Percentiles rank a stretch among this genome's conserved stretches.
Evolutionary conservation across 23 tunicate genomes (phyloP).

Genomic region (Trididemnum miniatum): DNA sequence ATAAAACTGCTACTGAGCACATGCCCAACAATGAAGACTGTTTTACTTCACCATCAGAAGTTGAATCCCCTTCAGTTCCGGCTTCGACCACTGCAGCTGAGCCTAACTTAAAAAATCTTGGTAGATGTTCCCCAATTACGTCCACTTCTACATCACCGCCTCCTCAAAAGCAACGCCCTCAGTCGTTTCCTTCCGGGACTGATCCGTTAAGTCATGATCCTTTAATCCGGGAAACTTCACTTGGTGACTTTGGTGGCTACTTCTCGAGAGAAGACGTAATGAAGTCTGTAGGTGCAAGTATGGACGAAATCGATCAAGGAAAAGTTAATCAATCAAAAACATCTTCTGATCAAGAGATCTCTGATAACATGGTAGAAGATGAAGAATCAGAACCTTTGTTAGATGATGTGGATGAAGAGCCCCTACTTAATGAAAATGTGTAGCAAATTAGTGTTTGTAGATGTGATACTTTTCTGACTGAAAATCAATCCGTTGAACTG

Average conservation of each 20-base stretch:
- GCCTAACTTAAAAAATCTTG: not conserved
- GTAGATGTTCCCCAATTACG: not conserved
- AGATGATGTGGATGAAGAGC: not conserved
- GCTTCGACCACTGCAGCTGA: not conserved
- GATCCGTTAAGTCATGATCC: not conserved
- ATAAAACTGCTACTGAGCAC: no score
- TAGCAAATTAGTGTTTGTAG: no score
- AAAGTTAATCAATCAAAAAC: not conserved
- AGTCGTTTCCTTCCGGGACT: not conserved
- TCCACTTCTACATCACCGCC: not conserved
- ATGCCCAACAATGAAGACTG: not conserved
- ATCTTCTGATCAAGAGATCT: not conserved
- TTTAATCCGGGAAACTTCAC: slow-evolving; percentile 34
- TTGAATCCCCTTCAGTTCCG: not conserved
- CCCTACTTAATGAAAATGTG: not conserved
- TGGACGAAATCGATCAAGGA: not conserved
- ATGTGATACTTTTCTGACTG: no score
- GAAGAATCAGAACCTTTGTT: not conserved
- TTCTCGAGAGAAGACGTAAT: slow-evolving; percentile 27
- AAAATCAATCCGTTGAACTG: no score
- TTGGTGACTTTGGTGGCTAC: slow-evolving; percentile 63
- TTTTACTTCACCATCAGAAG: slow-evolving; percentile 9
- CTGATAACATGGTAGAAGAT: not conserved
- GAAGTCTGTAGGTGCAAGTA: not conserved
- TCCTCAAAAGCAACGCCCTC: not conserved